Conservation (phyloP, 2,888 invertebrate species). For the Leptinotarsa rubiginosa region DNA sequence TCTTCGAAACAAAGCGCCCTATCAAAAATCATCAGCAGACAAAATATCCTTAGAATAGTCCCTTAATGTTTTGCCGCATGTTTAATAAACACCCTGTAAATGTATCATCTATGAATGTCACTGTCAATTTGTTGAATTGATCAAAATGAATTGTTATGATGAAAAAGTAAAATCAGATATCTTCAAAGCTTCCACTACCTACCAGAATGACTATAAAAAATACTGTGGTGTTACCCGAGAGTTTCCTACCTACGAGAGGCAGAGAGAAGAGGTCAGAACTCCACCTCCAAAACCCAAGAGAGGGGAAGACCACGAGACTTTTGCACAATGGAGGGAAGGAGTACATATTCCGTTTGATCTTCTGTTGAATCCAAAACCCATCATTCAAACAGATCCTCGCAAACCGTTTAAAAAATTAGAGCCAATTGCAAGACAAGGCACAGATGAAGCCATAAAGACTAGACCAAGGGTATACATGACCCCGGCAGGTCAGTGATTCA, state of each 20-base stretch:
- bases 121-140: not conserved
- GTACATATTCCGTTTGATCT: slow-evolving; percentile 60
- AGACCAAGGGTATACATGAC: slow-evolving; percentile 61
- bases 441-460: slow-evolving; percentile 57
- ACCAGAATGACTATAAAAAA: slow-evolving; percentile 57
- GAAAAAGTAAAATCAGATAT: slow-evolving; percentile 53
- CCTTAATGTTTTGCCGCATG: too few species aligned
- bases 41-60: too few species aligned
- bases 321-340: slow-evolving; percentile 50
- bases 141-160: slow-evolving; percentile 51
- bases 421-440: slow-evolving; percentile 42
- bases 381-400: slow-evolving; percentile 56
- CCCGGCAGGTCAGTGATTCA: slow-evolving; percentile 51
- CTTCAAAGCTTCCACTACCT: slow-evolving; percentile 56
- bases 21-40: too few species aligned
- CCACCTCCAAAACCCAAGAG: slow-evolving; percentile 39
- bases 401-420: slow-evolving; percentile 45
- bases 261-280: slow-evolving; percentile 45
- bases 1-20: too few species aligned
- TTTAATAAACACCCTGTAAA: too few species aligned
- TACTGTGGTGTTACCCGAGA: slow-evolving; percentile 42
- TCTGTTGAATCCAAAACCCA: slow-evolving; percentile 58
- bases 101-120: not conserved
- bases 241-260: slow-evolving; percentile 42
- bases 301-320: slow-evolving; percentile 57